These are phyloP conservation scores for Phycodurus eques DNA, from an alignment of 2,113 vertebrate genomes.

Conservation along the genomic window DNA sequence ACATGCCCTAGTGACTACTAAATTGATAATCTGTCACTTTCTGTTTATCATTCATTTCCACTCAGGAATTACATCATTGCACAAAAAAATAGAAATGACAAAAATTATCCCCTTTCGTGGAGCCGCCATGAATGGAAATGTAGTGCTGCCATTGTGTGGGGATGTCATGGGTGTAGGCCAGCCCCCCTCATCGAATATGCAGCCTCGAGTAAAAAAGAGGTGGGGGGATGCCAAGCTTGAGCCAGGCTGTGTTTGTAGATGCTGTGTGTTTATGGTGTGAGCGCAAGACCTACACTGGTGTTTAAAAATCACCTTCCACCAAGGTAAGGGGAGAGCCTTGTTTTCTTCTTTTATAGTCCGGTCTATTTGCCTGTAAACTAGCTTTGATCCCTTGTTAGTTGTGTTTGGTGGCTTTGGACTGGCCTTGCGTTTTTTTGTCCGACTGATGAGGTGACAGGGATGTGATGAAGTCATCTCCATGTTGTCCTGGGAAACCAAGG, in stretches of 20 bases:
- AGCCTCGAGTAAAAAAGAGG: conserved; percentile 28
- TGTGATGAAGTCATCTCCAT: conserved; percentile 25
- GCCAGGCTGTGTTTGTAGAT: conserved; percentile 57
- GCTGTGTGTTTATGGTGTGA: conserved; percentile 37
- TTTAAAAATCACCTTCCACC: conserved; percentile 19
- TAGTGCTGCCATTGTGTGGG: conserved; percentile 57
- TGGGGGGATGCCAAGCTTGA: conserved; percentile 57
- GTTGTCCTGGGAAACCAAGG: conserved; percentile 52
- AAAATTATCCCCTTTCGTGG: conserved; percentile 7
- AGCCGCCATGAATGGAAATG: conserved; percentile 41
- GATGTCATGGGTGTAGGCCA: conserved; percentile 54
- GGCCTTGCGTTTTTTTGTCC: conserved; percentile 6
- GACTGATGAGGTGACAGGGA: conserved; percentile 4
- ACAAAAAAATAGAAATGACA: conserved; percentile 7
- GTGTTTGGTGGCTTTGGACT: conserved; percentile 4
- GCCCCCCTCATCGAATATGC: conserved; percentile 73
- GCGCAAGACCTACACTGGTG: conserved; percentile 32
- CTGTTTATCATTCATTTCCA: neutral
- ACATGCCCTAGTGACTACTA: too few relatives aligned
- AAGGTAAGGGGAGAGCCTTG: conserved; percentile 46
- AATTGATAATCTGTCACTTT: neutral
- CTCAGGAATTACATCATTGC: conserved; percentile 10
- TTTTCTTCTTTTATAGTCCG: neutral
- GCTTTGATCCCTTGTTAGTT: conserved; percentile 8
- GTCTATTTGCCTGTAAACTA: neutral